Conservation (phyloP, 2,797 vertebrate species). For the Paramormyrops hopkinsi region DNA sequence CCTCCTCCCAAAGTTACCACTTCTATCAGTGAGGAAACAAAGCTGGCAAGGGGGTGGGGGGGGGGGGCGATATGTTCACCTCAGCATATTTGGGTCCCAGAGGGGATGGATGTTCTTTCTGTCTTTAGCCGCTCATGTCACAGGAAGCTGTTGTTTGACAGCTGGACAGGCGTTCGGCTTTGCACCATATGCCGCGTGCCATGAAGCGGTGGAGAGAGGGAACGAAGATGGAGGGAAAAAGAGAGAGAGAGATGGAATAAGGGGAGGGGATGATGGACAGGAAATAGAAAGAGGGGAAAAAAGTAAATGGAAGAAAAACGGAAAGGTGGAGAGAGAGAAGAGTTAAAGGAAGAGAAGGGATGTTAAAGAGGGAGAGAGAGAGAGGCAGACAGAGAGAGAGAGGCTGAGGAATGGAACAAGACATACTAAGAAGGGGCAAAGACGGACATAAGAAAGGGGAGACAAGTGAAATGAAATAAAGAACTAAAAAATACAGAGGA, state of each 20-base stretch:
- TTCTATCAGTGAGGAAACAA: conserved; percentile 3
- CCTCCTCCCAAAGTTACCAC: neutral
- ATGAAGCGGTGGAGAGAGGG: neutral
- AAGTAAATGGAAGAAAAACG: conserved; percentile 17
- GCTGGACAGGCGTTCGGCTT: conserved; percentile 28
- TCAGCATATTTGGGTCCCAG: conserved; percentile 19
- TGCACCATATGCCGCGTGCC: neutral
- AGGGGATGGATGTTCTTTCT: conserved; percentile 22
- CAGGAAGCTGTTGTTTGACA: conserved; percentile 33
- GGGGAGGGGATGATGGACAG: conserved; percentile 5
- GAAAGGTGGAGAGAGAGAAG: conserved; percentile 9
- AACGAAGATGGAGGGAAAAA: neutral
- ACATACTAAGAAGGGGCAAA: neutral
- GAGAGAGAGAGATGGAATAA: neutral
- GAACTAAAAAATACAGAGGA: neutral
- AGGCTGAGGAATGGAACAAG: neutral
- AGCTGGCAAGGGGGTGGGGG: neutral
- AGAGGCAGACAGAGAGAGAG: neutral
- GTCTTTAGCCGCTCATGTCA: neutral
- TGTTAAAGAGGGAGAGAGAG: neutral
- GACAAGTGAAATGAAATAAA: neutral
- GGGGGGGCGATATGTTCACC: neutral
- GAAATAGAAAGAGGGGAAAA: neutral
- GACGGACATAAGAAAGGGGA: neutral
- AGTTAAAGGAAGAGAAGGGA: neutral